Evolutionary conservation across 2,888 invertebrate genomes (phyloP).

Genomic region (Pristionchus exspectatus): DNA sequence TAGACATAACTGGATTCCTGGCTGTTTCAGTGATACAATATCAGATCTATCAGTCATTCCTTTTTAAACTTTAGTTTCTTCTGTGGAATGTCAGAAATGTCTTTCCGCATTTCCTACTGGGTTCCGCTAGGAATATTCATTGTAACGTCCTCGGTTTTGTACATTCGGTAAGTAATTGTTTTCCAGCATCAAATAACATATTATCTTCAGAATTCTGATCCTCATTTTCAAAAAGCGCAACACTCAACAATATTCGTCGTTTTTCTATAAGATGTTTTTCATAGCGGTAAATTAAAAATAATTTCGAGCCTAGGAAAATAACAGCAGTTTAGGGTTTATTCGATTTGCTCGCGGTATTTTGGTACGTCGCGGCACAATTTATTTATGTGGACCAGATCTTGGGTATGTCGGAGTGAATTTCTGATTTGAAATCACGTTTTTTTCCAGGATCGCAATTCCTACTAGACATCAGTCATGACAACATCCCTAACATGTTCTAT

Average conservation of each 20-base stretch:
- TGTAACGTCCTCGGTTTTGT: not conserved
- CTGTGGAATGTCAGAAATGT: no score
- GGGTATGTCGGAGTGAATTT: not conserved
- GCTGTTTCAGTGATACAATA: no score
- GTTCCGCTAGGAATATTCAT: constrained; percentile 1
- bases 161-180: not conserved
- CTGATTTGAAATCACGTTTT: not conserved
- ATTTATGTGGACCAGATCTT: constrained; percentile 36
- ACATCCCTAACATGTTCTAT: constrained; percentile 2
- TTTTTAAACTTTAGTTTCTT: no score
- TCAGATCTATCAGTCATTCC: no score
- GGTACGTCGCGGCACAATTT: constrained; percentile 1
- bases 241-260: constrained; percentile 25
- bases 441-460: constrained; percentile 9
- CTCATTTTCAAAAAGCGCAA: constrained; percentile 16
- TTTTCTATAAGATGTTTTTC: constrained; percentile 38
- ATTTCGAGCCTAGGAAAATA: not conserved
- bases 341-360: not conserved
- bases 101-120: constrained; percentile 13
- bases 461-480: constrained; percentile 16
- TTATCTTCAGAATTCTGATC: not conserved
- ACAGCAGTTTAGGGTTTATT: not conserved
- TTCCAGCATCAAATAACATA: not conserved
- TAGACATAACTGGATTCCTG: no score
- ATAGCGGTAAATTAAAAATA: not conserved